phyloP scores from a whole-genome alignment of 2,797 vertebrate species.

The Clamator glandarius region DNA sequence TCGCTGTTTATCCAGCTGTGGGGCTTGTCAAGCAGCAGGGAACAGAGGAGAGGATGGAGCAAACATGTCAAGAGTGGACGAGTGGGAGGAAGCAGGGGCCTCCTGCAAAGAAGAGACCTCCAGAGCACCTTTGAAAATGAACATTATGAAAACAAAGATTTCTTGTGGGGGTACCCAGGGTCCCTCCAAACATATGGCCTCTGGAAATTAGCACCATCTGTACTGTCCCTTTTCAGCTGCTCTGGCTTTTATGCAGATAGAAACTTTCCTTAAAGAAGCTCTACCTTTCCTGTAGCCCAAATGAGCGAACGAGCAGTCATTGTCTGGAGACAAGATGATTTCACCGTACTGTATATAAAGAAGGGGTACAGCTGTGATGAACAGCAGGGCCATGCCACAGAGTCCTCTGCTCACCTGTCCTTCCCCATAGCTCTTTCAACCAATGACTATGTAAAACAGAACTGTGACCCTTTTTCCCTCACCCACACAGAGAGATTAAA shows the following conservation, averaged over 20 bases:
- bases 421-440: rapidly evolving
- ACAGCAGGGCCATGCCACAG: background rate
- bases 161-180: background rate
- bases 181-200: slow-evolving; percentile 29
- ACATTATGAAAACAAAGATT: slow-evolving; percentile 50
- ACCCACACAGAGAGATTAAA: background rate
- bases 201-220: slow-evolving; percentile 54
- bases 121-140: slow-evolving; percentile 51
- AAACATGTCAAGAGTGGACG: slow-evolving; percentile 7
- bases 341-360: background rate
- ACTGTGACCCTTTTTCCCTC: background rate
- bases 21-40: background rate
- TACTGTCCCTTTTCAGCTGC: background rate
- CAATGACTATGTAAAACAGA: background rate
- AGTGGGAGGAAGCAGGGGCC: slow-evolving; percentile 49
- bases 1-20: slow-evolving; percentile 55
- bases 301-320: background rate
- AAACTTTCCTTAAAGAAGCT: background rate
- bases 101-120: slow-evolving; percentile 56
- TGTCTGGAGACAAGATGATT: background rate
- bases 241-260: background rate
- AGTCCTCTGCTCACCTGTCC: background rate
- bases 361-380: background rate
- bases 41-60: background rate
- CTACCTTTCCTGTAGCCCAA: background rate